phyloP scores from a whole-genome alignment of 2,888 invertebrate species.

The Acronicta leporina region DNA sequence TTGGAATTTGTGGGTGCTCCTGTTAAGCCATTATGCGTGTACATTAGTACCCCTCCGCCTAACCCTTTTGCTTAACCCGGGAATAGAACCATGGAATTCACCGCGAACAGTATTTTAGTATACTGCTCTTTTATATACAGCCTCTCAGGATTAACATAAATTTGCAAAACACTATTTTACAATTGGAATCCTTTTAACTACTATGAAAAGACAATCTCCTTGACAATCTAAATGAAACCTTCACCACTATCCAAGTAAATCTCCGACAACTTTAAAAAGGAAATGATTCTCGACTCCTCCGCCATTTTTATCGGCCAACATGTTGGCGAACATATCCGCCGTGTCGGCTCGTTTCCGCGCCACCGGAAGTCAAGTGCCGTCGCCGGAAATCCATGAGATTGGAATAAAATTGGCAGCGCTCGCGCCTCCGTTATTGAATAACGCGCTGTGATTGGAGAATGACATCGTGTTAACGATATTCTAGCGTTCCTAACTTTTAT shows the following conservation, averaged over 20 bases:
- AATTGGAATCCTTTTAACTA: too few species aligned
- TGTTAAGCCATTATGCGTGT: too few species aligned
- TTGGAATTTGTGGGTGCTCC: too few species aligned
- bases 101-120: too few species aligned
- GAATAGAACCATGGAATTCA: too few species aligned
- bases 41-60: too few species aligned
- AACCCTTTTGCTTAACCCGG: too few species aligned
- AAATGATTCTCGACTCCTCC: conserved; percentile 28
- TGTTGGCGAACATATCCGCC: conserved; percentile 55
- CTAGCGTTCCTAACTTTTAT: conserved; percentile 26
- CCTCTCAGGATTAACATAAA: too few species aligned
- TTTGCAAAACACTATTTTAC: too few species aligned
- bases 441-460: conserved; percentile 62
- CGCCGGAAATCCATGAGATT: conserved; percentile 84
- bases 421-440: conserved; percentile 64
- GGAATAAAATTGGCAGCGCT: conserved; percentile 81
- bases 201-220: too few species aligned
- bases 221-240: too few species aligned
- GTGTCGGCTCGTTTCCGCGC: conserved; percentile 73
- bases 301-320: conserved; percentile 42
- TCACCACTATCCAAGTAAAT: not conserved
- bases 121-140: too few species aligned
- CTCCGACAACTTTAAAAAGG: conserved; percentile 24
- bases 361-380: conserved; percentile 70
- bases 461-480: conserved; percentile 66